Conservation (phyloP, 2,113 vertebrate genomes). For the Pachycephala philippinensis region DNA sequence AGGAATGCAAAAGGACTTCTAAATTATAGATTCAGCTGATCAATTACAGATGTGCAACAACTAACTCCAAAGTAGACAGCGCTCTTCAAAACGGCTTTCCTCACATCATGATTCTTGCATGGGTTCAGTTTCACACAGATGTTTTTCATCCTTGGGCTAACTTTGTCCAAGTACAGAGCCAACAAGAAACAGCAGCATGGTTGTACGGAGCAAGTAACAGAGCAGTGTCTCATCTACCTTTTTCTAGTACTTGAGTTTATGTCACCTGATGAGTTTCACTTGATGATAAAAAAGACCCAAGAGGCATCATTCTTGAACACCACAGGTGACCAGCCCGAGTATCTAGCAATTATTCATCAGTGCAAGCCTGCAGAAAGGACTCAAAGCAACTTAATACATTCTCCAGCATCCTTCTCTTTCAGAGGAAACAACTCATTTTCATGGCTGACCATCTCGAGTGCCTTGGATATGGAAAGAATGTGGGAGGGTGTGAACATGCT, state of each 20-base stretch:
- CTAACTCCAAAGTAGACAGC: slow-evolving; percentile 26
- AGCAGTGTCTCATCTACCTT: neutral
- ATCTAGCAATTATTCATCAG: neutral
- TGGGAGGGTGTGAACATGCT: neutral
- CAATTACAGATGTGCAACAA: slow-evolving; percentile 49
- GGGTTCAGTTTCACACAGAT: slow-evolving; percentile 60
- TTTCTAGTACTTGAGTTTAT: neutral
- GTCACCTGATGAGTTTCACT: neutral
- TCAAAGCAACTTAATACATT: neutral
- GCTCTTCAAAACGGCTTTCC: slow-evolving; percentile 41
- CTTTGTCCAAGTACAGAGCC: slow-evolving; percentile 3
- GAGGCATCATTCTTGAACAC: neutral
- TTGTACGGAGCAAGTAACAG: neutral
- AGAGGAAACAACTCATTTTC: neutral
- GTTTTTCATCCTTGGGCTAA: slow-evolving; percentile 56
- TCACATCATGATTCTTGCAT: slow-evolving; percentile 38
- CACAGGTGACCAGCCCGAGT: neutral
- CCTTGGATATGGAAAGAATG: neutral
- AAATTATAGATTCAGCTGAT: slow-evolving; percentile 65
- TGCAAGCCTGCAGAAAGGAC: neutral
- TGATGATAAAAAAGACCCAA: neutral
- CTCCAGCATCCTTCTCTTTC: neutral
- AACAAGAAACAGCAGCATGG: neutral
- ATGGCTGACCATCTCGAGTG: neutral
- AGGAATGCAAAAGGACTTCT: slow-evolving; percentile 58